These are phyloP conservation scores for Pollenia amentaria DNA, from an alignment of 2,888 invertebrate genomes.

Conservation along the genomic window DNA sequence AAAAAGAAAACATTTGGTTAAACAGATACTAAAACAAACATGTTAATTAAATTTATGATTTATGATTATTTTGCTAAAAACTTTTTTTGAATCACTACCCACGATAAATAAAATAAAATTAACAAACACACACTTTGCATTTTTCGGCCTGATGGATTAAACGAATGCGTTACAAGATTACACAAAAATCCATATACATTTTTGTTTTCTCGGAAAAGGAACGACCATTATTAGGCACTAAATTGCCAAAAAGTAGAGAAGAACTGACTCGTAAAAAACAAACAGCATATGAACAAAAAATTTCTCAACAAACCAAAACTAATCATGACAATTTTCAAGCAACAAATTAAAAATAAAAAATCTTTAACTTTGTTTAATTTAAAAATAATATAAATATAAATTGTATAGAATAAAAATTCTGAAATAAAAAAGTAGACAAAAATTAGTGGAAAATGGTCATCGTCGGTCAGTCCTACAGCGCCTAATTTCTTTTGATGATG, in stretches of 20 bases:
- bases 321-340: conserved; percentile 53
- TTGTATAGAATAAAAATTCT: conserved; percentile 20
- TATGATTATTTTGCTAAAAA: conserved; percentile 52
- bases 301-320: conserved; percentile 53
- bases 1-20: conserved; percentile 31
- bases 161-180: conserved; percentile 65
- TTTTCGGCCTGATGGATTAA: conserved; percentile 65
- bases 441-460: conserved; percentile 24
- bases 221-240: conserved; percentile 45
- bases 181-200: conserved; percentile 8
- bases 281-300: conserved; percentile 57
- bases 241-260: conserved; percentile 58
- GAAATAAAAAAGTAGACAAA: conserved; percentile 21
- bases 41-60: conserved; percentile 74
- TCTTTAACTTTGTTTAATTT: conserved; percentile 15
- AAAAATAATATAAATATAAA: conserved; percentile 47
- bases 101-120: conserved; percentile 39
- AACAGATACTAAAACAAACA: conserved; percentile 60
- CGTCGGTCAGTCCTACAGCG: conserved; percentile 56
- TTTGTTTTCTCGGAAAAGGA: not conserved
- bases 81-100: conserved; percentile 24
- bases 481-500: conserved; percentile 82
- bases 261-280: conserved; percentile 54
- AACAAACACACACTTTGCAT: conserved; percentile 17
- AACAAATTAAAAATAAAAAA: conserved; percentile 19